Evolutionary conservation across 1,140 invertebrate species (phyloP).

Genomic region (Drosophila bipectinata): DNA sequence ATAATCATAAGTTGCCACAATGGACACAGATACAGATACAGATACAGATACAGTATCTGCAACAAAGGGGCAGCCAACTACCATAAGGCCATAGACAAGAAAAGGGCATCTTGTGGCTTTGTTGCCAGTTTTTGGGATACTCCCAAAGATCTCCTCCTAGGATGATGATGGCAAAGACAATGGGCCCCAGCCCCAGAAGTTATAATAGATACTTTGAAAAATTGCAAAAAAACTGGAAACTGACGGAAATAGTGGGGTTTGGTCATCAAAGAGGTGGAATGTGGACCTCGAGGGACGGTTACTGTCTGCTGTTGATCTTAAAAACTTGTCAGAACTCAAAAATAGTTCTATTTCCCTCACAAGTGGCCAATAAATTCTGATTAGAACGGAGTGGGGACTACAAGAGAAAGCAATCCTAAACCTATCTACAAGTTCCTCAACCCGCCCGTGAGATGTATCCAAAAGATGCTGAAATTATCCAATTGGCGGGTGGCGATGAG

Average conservation of each 20-base stretch:
- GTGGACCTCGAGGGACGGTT: too few relatives aligned
- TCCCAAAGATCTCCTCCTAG: slow-evolving; percentile 28
- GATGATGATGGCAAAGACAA: slow-evolving; percentile 26
- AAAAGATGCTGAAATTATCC: slow-evolving; percentile 46
- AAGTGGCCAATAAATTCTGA: not conserved
- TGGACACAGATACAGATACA: slow-evolving; percentile 40
- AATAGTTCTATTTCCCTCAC: too few relatives aligned
- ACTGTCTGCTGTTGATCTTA: not conserved
- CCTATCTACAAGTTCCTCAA: not conserved
- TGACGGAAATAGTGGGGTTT: slow-evolving; percentile 14
- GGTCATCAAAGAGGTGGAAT: too few relatives aligned
- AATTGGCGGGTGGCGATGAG: slow-evolving; percentile 43
- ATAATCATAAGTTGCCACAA: slow-evolving; percentile 77
- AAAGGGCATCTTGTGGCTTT: slow-evolving; percentile 45
- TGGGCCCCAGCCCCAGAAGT: slow-evolving; percentile 39
- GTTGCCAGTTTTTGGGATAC: slow-evolving; percentile 23
- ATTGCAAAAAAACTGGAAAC: slow-evolving; percentile 29
- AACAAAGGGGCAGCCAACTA: slow-evolving; percentile 16
- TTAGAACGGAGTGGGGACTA: not conserved
- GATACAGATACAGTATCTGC: slow-evolving; percentile 15
- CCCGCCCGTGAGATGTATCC: slow-evolving; percentile 35
- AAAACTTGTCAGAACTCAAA: not conserved
- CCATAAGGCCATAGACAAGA: slow-evolving; percentile 16
- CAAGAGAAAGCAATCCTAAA: too few relatives aligned
- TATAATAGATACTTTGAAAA: slow-evolving; percentile 33